Evolutionary conservation across 2,888 invertebrate species (phyloP).

Genomic region (Leucoptera coffeella): DNA sequence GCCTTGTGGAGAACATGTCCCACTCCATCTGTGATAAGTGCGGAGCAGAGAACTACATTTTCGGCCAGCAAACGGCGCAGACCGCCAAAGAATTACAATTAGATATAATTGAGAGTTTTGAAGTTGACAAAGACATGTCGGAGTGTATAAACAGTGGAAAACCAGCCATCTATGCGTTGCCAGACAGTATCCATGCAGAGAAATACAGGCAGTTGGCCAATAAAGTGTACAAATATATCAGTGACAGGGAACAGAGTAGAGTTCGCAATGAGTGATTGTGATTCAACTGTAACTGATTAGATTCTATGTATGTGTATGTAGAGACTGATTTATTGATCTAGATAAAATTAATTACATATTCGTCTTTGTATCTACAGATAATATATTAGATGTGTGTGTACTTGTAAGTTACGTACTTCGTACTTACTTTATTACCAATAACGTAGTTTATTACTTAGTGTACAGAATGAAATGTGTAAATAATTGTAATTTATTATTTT

Average conservation of each 20-base stretch:
- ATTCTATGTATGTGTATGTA: too few species aligned
- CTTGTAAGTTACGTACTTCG: too few species aligned
- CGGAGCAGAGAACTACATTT: constrained; percentile 63
- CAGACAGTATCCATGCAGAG: constrained; percentile 46
- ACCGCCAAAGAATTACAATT: constrained; percentile 61
- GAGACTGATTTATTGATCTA: too few species aligned
- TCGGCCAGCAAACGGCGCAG: constrained; percentile 59
- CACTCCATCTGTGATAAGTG: constrained; percentile 73
- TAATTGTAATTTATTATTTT: too few species aligned
- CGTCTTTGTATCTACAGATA: too few species aligned
- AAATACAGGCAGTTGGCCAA: constrained; percentile 38
- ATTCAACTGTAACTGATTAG: too few species aligned
- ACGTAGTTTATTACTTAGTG: too few species aligned
- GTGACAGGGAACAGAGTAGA: constrained; percentile 20
- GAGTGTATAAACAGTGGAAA: constrained; percentile 66
- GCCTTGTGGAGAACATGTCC: constrained; percentile 91
- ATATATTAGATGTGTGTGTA: too few species aligned
- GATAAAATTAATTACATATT: too few species aligned
- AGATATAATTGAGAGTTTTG: constrained; percentile 64
- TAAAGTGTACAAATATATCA: constrained; percentile 38
- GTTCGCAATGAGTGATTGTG: too few species aligned
- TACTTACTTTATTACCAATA: too few species aligned
- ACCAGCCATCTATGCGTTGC: constrained; percentile 65
- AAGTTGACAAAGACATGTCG: constrained; percentile 64
- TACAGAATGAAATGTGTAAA: too few species aligned